Percentiles rank a stretch among this genome's conserved stretches.
Evolutionary conservation across 1,140 invertebrate species (phyloP).

Genomic region (Brachionus asplanchnoidis): DNA sequence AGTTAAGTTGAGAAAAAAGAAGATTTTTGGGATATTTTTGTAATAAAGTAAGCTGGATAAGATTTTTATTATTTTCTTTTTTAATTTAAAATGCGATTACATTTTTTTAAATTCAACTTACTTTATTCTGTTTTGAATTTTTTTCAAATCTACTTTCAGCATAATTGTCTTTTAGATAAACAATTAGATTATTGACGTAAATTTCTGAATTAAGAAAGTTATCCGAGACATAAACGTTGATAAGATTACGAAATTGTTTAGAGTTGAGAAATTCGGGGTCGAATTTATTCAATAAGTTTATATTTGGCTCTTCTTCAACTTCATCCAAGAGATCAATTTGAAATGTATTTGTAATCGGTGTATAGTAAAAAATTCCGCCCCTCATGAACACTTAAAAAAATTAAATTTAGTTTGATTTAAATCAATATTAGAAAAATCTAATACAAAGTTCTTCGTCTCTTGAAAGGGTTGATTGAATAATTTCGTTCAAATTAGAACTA

Average conservation of each 20-base stretch:
- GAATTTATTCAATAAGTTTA: background rate
- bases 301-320: background rate
- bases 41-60: too few relatives aligned
- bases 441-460: slow-evolving; percentile 37
- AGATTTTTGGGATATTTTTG: too few relatives aligned
- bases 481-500: slow-evolving; percentile 29
- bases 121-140: slow-evolving; percentile 19
- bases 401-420: background rate
- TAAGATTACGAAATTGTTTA: slow-evolving; percentile 8
- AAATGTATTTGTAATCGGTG: background rate
- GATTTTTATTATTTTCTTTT: too few relatives aligned
- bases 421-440: too few relatives aligned
- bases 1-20: too few relatives aligned
- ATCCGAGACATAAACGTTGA: background rate
- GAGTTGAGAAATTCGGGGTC: slow-evolving; percentile 4
- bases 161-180: slow-evolving; percentile 37
- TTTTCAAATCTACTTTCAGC: slow-evolving; percentile 31
- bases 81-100: background rate
- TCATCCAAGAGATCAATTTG: background rate
- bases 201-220: slow-evolving; percentile 28
- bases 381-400: slow-evolving; percentile 31
- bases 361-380: slow-evolving; percentile 6
- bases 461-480: background rate
- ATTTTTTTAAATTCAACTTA: background rate
- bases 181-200: slow-evolving; percentile 8